Base-by-base conservation (phyloP, 2,888 invertebrate genomes). In the Eristalis pertinax region DNA sequence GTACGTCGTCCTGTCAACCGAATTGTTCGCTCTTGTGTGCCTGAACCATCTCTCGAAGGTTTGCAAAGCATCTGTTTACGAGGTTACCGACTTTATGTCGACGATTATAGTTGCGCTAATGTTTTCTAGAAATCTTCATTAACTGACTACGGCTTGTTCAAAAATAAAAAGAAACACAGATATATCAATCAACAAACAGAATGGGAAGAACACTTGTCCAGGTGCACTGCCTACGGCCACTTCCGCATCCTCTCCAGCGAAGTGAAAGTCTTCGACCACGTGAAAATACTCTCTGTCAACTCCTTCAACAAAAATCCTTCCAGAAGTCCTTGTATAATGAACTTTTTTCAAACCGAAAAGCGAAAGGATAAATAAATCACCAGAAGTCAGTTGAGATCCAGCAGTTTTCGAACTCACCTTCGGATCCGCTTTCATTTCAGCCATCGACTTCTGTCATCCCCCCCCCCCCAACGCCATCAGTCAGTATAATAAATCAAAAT, bases 401-500 rank as follows among this genome's bases (percentile, higher is more conserved):
- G 15, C 60, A 62, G 60, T 60, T 29, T 60, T 29, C n/a, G 11
- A 32, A 26, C 60, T 76, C 35, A 76, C 60, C 41, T 76, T 24
- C 11, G 19, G 19, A 41, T 15, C n/a, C 35, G 4, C 38, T 0
- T 13, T 2, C 38, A 38, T 38, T 13, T 7, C 26, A 13, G 32
- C 22, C 43, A 38, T 19, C 60, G 15, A n/a, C n/a, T 26, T 15
- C 29, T 62, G 29, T 1, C 32, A 65, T 38, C 5, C 64, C 38
- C 8, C 38, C 35, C 2, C 32, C 64, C 35, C 0, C 32, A 1
- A 0, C n/a, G 19, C 24, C 35, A 22, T 4, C 8, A 26, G 10
- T n/a, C 73, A 73, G 50, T 35, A 50, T 73, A 73, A 73, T 80
- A 80, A 80, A 73, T 80, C 79, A 67, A 63, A 79, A 65, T 58